Base-by-base conservation (phyloP, 2,113 vertebrate genomes). In the Odocoileus hemionus region DNA sequence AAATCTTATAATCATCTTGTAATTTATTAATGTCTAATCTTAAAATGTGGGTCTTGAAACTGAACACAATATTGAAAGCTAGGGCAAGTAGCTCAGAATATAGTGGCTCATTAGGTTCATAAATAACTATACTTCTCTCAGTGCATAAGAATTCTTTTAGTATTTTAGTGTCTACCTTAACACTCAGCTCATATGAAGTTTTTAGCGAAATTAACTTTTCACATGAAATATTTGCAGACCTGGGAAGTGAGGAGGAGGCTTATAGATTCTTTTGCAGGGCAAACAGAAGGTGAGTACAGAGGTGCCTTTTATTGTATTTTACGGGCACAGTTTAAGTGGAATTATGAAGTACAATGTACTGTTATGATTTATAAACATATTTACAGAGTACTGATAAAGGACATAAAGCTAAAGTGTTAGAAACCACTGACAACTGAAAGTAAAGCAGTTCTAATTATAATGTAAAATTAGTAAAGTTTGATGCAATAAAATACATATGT, bases 171-270 rank as follows among this genome's bases (percentile, higher is more conserved):
- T 50, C 58, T 80, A 23, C 52, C 12, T 80, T 70, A 79, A 91
- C 58, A 90, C 26, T 91, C 89, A 60, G 50, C 79, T 91, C 43
- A 50, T 55, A 91, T 33, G 85, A 83, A 96, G 19, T 91, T n/a
- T 86, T 21, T 52, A 70, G 70, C 21, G 21, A 83, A 55, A 76
- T 36, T 94, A 76, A 87, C 54, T 91, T 91, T 74, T 87, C 83
- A 87, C n/a, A 74, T 87, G 61, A 91, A 85, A 55, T 93, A 70
- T 89, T 74, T 91, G 74, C 74, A 96, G 54, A 43, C 92, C 74
- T 74, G 52, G 30, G 25, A 96, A 36, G 30, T 87, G 7, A 94
- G 88, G n/a, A 52, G n/a, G 50, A 45, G 94, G 60, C 57, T 60
- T 58, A 82, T 4, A 96, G 60, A 52, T 96, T 70, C 13, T 74